A percentile compares a stretch with the other conserved stretches of the same genome.
Conservation (phyloP, 2,888 invertebrate species). For the Microlaimidae sp. region DNA sequence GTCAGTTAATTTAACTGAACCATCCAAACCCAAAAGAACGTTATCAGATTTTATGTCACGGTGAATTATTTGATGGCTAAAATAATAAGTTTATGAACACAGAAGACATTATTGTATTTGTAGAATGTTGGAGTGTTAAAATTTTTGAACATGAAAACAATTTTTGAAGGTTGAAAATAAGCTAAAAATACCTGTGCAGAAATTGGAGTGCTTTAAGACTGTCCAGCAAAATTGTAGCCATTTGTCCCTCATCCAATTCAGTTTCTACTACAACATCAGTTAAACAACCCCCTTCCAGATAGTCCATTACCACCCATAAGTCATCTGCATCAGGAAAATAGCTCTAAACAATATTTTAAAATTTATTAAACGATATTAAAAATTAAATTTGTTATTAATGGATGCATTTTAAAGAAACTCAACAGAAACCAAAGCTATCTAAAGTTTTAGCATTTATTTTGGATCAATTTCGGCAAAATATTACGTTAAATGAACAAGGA, state of each 20-base stretch:
- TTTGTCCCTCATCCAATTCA: constrained; percentile 86
- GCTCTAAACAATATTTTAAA: constrained; percentile 16
- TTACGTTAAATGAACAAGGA: no score
- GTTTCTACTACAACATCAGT: constrained; percentile 95
- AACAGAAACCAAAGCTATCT: no score
- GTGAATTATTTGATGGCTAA: constrained; percentile 59
- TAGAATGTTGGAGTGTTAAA: no score
- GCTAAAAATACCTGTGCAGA: constrained; percentile 46
- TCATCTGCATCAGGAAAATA: constrained; percentile 50
- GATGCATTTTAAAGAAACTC: no score
- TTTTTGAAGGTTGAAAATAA: no score
- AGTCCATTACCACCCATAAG: constrained; percentile 91
- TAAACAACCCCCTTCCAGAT: constrained; percentile 77
- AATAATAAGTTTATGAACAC: no score
- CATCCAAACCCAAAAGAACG: constrained; percentile 64
- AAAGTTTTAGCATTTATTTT: no score
- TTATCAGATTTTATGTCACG: constrained; percentile 96
- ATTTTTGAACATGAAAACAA: no score
- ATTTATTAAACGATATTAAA: no score
- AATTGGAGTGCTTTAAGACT: constrained; percentile 68
- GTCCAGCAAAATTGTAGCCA: constrained; percentile 80
- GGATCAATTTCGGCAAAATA: no score
- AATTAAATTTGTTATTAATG: no score
- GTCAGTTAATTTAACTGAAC: constrained; percentile 47
- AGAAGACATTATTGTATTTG: no score